These are phyloP conservation scores for Sterrhoptilus dennistouni DNA, from an alignment of 2,113 vertebrate species.

Conservation along the genomic window DNA sequence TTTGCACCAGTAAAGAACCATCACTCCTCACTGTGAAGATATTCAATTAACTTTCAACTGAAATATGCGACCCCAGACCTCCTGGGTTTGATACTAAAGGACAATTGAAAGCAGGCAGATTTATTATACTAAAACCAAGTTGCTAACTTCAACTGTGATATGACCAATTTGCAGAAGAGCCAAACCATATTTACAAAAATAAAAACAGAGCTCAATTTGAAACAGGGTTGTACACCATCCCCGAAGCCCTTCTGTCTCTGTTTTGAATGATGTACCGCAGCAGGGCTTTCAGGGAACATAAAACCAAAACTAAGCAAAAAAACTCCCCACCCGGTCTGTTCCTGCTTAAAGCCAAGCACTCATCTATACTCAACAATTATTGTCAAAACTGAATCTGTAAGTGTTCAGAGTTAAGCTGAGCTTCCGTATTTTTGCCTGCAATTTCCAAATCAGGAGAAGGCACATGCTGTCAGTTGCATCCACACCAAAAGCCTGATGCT, in stretches of 20 bases:
- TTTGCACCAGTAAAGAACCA: not conserved
- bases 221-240: not conserved
- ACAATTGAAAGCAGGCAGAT: not conserved
- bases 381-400: not conserved
- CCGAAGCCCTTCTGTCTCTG: not conserved
- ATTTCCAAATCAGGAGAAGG: not conserved
- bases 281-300: not conserved
- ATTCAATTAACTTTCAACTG: not conserved
- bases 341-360: not conserved
- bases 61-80: not conserved
- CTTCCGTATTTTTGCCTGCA: not conserved
- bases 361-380: not conserved
- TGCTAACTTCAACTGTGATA: not conserved
- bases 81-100: not conserved
- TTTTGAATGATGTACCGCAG: not conserved
- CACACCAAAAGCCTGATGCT: not conserved
- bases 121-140: not conserved
- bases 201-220: not conserved
- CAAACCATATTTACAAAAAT: not conserved
- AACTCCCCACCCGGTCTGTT: accelerated
- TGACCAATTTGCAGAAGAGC: not conserved
- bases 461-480: not conserved
- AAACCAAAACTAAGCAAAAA: not conserved
- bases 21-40: not conserved
- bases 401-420: not conserved